Conservation (phyloP, 2,113 vertebrate genomes). For the Lethenteron reissneri region DNA sequence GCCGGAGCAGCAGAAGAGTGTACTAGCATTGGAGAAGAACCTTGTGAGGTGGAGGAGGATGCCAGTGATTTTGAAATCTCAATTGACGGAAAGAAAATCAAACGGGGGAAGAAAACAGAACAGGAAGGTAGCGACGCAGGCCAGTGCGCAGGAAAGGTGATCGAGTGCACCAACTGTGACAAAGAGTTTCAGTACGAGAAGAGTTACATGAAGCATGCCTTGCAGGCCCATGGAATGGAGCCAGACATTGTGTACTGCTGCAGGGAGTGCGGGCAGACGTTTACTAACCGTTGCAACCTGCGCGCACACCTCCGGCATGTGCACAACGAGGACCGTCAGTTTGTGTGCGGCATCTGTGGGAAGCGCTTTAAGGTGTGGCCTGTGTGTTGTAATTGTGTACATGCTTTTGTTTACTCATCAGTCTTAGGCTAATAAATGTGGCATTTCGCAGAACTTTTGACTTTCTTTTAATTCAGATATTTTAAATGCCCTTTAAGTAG, state of each 20-base stretch:
- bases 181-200: slow-evolving; percentile 34
- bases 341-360: slow-evolving; percentile 46
- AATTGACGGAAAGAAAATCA: slow-evolving; percentile 10
- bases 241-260: slow-evolving; percentile 47
- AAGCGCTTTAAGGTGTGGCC: slow-evolving; percentile 62
- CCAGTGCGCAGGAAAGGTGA: slow-evolving; percentile 23
- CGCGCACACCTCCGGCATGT: slow-evolving; percentile 80
- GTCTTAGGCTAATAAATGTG: too few relatives aligned
- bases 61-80: slow-evolving; percentile 11
- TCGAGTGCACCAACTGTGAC: slow-evolving; percentile 32
- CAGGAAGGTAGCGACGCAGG: slow-evolving; percentile 14
- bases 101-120: not conserved
- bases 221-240: slow-evolving; percentile 40
- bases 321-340: slow-evolving; percentile 66
- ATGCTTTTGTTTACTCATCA: too few relatives aligned
- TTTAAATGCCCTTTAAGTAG: too few relatives aligned
- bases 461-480: too few relatives aligned
- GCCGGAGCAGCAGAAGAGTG: not conserved
- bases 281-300: slow-evolving; percentile 82
- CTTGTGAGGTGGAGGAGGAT: slow-evolving; percentile 13
- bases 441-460: too few relatives aligned
- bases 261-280: slow-evolving; percentile 61
- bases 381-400: not conserved
- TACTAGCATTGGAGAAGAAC: slow-evolving; percentile 13
- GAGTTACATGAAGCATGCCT: slow-evolving; percentile 34